phyloP scores from a whole-genome alignment of 2,113 vertebrate genomes.

The Sciurus niger region DNA sequence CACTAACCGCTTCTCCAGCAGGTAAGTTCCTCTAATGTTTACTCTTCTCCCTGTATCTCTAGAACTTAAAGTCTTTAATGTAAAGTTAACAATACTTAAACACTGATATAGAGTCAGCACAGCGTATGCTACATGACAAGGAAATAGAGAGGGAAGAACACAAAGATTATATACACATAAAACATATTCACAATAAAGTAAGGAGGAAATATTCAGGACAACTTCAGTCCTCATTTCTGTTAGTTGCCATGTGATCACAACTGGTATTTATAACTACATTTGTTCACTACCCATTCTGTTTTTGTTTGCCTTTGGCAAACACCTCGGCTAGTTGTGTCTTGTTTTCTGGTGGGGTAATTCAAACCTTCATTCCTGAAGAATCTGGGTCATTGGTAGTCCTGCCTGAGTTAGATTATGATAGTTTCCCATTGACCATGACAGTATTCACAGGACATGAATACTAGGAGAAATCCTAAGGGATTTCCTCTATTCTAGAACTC shows the following conservation, averaged over 20 bases:
- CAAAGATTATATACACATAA: neutral
- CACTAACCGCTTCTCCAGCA: neutral
- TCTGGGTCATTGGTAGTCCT: too few species aligned
- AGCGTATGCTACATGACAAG: neutral
- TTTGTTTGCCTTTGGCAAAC: neutral
- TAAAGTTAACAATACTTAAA: neutral
- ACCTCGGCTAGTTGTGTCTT: neutral
- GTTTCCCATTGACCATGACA: neutral
- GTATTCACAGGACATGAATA: neutral
- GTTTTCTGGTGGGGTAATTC: too few species aligned
- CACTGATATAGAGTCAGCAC: neutral
- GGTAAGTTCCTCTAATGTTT: neutral
- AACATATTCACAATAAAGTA: neutral
- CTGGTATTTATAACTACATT: too few species aligned
- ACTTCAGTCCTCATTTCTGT: neutral
- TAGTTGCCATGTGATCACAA: neutral
- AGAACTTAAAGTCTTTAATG: neutral
- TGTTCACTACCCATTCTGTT: neutral
- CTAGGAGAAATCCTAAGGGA: neutral
- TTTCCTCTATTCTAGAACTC: neutral
- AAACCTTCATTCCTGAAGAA: too few species aligned
- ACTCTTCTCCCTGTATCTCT: neutral
- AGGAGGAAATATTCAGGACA: neutral
- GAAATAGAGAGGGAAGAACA: neutral
- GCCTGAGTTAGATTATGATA: neutral